These are phyloP conservation scores for Caenorhabditis sulstoni DNA, from an alignment of 2,888 invertebrate genomes.

Conservation along the genomic window DNA sequence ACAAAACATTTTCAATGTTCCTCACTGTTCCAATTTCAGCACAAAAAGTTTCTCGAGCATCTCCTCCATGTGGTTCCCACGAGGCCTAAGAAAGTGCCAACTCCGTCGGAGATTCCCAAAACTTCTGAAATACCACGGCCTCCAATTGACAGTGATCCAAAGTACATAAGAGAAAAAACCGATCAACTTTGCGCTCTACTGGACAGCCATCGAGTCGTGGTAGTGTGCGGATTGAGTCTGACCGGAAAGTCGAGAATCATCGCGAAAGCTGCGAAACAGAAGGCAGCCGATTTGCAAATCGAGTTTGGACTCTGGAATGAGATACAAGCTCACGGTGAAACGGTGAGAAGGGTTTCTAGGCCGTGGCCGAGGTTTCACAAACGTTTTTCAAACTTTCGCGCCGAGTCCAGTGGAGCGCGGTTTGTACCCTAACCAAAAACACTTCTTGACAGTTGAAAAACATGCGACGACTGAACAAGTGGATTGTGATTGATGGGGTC, in stretches of 20 bases:
- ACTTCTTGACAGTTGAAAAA: slow-evolving; percentile 21
- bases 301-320: slow-evolving; percentile 51
- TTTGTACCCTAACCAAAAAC: neutral
- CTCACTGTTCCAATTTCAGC: slow-evolving; percentile 15
- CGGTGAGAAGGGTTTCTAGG: too few species aligned
- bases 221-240: slow-evolving; percentile 31
- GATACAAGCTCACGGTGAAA: slow-evolving; percentile 38
- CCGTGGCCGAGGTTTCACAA: too few species aligned
- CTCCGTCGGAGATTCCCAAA: slow-evolving; percentile 23
- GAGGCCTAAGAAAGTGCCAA: slow-evolving; percentile 12
- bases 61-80: slow-evolving; percentile 2
- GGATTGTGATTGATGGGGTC: slow-evolving; percentile 52
- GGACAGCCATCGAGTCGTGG: slow-evolving; percentile 45
- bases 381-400: too few species aligned
- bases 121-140: slow-evolving; percentile 24
- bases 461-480: slow-evolving; percentile 39
- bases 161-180: slow-evolving; percentile 21
- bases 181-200: slow-evolving; percentile 30
- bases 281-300: slow-evolving; percentile 33
- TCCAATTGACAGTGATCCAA: slow-evolving; percentile 29
- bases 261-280: slow-evolving; percentile 26
- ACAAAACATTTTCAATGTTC: neutral
- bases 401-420: too few species aligned
- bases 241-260: slow-evolving; percentile 52
- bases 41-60: slow-evolving; percentile 16